Conservation (phyloP, 1,140 invertebrate species). For the Coenobita brevimanus region DNA sequence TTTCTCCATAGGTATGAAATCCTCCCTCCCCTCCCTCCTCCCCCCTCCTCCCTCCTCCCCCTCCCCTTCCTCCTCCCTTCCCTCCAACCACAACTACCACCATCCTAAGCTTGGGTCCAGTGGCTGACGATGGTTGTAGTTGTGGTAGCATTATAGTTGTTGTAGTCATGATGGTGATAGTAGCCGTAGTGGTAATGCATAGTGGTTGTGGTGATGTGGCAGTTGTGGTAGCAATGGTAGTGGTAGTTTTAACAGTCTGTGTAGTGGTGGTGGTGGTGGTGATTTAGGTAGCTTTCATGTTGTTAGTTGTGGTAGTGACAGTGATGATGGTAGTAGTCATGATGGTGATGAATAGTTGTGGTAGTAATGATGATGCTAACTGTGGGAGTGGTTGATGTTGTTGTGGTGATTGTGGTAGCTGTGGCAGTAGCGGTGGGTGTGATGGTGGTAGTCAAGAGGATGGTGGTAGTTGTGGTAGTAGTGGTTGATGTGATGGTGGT, state of each 20-base stretch:
- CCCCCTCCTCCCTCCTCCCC: neutral
- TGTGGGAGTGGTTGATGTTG: neutral
- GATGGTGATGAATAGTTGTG: neutral
- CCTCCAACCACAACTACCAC: no score
- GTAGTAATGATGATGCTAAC: neutral
- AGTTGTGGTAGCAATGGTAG: neutral
- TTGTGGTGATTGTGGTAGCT: constrained; percentile 7
- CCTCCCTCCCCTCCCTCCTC: neutral
- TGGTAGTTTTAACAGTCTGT: neutral
- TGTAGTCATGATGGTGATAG: neutral
- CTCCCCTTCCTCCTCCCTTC: neutral
- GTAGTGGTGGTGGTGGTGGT: constrained; percentile 2
- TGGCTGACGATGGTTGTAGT: neutral
- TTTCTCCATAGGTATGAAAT: neutral
- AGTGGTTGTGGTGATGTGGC: neutral
- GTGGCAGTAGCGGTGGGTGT: neutral
- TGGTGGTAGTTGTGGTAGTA: neutral
- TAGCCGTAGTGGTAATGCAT: neutral
- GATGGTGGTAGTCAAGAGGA: no score
- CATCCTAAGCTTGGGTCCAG: neutral
- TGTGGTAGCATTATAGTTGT: neutral
- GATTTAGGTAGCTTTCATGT: neutral
- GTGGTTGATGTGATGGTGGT: neutral
- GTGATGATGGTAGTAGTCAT: neutral
- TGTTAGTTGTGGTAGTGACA: neutral